A percentile compares a stretch with the other conserved stretches of the same genome.
phyloP scores from a whole-genome alignment of 2,797 vertebrate genomes.

The Philypnodon macrostomus region DNA sequence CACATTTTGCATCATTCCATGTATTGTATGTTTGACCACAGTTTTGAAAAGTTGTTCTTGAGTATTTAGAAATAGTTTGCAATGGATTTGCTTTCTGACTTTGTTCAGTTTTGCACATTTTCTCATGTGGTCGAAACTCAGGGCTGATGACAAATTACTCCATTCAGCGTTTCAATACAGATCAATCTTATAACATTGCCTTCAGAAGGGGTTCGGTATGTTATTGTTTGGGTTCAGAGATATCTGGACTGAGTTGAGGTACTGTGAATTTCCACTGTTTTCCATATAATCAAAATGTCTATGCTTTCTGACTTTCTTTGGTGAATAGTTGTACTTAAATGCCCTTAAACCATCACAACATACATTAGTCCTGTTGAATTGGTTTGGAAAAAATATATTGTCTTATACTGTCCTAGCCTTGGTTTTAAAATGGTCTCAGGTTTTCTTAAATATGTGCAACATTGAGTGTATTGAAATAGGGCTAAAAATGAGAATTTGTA shows the following conservation, averaged over 20 bases:
- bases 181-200: slow-evolving; percentile 34
- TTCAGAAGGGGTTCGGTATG: slow-evolving; percentile 29
- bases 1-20: slow-evolving; percentile 61
- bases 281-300: slow-evolving; percentile 10
- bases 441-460: slow-evolving; percentile 11
- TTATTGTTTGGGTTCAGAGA: slow-evolving; percentile 17
- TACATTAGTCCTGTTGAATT: slow-evolving; percentile 12
- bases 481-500: slow-evolving; percentile 18
- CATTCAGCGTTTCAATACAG: slow-evolving; percentile 3
- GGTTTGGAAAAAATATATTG: slow-evolving; percentile 19
- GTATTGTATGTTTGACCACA: slow-evolving; percentile 39
- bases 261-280: slow-evolving; percentile 31
- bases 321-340: slow-evolving; percentile 6
- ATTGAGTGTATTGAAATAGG: slow-evolving; percentile 11
- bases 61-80: too few species aligned
- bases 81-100: slow-evolving; percentile 17
- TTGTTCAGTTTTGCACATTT: slow-evolving; percentile 46
- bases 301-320: slow-evolving; percentile 6
- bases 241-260: slow-evolving; percentile 23
- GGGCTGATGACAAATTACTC: slow-evolving; percentile 55
- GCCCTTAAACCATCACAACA: slow-evolving; percentile 4
- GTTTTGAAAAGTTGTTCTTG: too few species aligned
- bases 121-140: slow-evolving; percentile 66
- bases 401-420: slow-evolving; percentile 2
- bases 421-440: slow-evolving; percentile 11